phyloP scores from a whole-genome alignment of 1,140 invertebrate genomes.

The Eupeodes corollae region DNA sequence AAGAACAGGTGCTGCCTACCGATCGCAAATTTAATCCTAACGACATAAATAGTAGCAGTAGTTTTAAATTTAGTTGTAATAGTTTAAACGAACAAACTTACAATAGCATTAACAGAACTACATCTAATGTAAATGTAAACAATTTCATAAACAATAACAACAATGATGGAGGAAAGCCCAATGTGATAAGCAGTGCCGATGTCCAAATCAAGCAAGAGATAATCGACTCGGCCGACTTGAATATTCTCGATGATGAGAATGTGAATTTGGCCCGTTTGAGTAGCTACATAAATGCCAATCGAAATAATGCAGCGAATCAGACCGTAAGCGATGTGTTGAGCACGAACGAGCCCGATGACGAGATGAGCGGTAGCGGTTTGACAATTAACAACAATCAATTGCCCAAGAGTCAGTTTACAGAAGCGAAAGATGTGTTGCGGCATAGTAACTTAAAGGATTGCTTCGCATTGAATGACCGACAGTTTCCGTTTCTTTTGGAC shows the following conservation, averaged over 20 bases:
- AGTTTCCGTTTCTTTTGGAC: too few relatives aligned
- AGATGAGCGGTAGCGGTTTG: too few relatives aligned
- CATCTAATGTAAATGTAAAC: background rate
- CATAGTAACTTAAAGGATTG: too few relatives aligned
- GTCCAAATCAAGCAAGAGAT: constrained; percentile 30
- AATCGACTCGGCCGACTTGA: constrained; percentile 22
- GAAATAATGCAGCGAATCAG: constrained; percentile 5
- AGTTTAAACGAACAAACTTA: background rate
- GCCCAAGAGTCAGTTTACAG: too few relatives aligned
- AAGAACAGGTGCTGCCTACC: background rate
- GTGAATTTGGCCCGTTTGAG: constrained; percentile 34
- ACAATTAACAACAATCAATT: too few relatives aligned
- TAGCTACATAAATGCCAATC: constrained; percentile 27
- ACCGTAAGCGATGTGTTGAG: constrained; percentile 10
- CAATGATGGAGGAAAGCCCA: constrained; percentile 34
- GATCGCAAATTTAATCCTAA: constrained; percentile 12
- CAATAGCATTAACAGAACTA: background rate
- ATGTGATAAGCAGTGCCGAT: constrained; percentile 27
- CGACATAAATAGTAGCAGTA: constrained; percentile 29
- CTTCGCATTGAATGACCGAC: too few relatives aligned
- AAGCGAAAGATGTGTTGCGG: too few relatives aligned
- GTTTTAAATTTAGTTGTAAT: constrained; percentile 10
- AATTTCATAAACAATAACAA: constrained; percentile 5
- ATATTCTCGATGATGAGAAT: constrained; percentile 29
- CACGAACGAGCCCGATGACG: background rate